A percentile compares a stretch with the other conserved stretches of the same genome.
Evolutionary conservation across 2,888 invertebrate genomes (phyloP).

Genomic region (Diarsia rubi): DNA sequence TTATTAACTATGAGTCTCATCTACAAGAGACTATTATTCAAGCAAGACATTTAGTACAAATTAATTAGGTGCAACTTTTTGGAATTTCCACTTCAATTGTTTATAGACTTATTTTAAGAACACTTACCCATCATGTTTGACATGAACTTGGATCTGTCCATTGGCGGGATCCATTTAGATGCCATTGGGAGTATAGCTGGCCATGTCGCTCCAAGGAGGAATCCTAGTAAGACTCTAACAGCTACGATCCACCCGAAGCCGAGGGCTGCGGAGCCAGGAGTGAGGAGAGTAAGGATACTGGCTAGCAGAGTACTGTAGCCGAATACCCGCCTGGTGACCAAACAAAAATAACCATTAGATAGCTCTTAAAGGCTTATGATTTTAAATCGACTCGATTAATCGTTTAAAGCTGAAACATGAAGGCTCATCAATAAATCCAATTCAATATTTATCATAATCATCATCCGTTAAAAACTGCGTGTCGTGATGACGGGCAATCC

Average conservation of each 20-base stretch:
- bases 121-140: constrained; percentile 97
- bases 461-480: constrained; percentile 23
- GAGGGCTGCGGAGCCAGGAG: constrained; percentile 94
- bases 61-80: constrained; percentile 15
- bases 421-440: constrained; percentile 8
- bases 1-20: constrained; percentile 30
- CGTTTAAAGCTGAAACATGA: constrained; percentile 18
- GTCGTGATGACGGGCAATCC: constrained; percentile 50
- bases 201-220: constrained; percentile 97
- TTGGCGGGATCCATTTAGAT: constrained; percentile 98
- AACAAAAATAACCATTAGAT: constrained; percentile 35
- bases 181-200: constrained; percentile 98
- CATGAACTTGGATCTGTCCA: constrained; percentile 98
- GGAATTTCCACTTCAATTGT: constrained; percentile 10
- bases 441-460: constrained; percentile 16
- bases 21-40: constrained; percentile 28
- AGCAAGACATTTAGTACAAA: constrained; percentile 12
- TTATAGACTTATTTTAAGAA: constrained; percentile 5
- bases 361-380: background rate
- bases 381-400: background rate
- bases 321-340: constrained; percentile 92
- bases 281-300: constrained; percentile 95
- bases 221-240: constrained; percentile 94
- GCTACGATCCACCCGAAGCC: constrained; percentile 93
- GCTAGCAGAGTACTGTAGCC: constrained; percentile 96